Percentiles rank a stretch among this genome's conserved stretches.
Evolutionary conservation across 2,113 vertebrate genomes (phyloP).

Genomic region (Martes martes): DNA sequence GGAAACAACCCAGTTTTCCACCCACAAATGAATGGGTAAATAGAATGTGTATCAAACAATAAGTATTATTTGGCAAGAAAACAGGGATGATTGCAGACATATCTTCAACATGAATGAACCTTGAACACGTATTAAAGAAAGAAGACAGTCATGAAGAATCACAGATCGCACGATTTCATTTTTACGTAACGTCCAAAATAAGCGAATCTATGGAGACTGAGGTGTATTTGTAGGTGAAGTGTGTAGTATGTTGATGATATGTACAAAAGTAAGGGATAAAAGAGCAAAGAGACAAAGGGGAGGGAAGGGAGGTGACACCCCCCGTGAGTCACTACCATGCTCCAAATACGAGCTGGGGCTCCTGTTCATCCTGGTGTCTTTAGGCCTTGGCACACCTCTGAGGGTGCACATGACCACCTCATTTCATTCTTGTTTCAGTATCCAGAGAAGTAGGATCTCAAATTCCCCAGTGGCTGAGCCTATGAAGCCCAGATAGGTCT

Average conservation of each 20-base stretch:
- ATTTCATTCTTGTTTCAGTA: background rate
- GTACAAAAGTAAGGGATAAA: background rate
- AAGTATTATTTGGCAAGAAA: background rate
- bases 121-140: background rate
- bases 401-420: rapidly evolving
- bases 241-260: background rate
- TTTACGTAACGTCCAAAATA: background rate
- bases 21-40: background rate
- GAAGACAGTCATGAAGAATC: background rate
- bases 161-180: rapidly evolving
- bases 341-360: background rate
- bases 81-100: background rate
- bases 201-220: background rate
- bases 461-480: background rate
- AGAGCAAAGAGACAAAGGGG: too few relatives aligned
- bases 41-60: background rate
- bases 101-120: background rate
- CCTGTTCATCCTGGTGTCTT: rapidly evolving
- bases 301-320: rapidly evolving
- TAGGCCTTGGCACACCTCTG: background rate
- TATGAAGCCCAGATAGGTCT: background rate
- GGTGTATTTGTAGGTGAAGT: background rate
- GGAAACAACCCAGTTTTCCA: background rate
- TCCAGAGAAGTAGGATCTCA: background rate
- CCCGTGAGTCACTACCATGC: rapidly evolving